Conservation (phyloP, 2,113 vertebrate species). For the Hippoglossus stenolepis region DNA sequence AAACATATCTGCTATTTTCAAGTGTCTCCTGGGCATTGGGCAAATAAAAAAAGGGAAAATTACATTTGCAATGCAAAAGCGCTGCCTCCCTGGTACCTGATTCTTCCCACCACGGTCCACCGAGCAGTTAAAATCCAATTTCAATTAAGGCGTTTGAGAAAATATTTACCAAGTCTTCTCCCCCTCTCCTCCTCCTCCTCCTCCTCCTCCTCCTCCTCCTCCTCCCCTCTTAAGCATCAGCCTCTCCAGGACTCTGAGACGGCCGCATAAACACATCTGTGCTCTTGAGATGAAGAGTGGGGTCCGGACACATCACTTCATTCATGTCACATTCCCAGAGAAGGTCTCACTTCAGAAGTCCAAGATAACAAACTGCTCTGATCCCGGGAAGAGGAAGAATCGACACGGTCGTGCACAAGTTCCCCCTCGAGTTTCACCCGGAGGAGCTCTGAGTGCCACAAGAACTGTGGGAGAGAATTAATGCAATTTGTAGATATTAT, state of each 20-base stretch:
- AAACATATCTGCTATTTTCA: slow-evolving; percentile 67
- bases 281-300: slow-evolving; percentile 49
- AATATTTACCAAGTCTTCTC: slow-evolving; percentile 68
- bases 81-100: slow-evolving; percentile 43
- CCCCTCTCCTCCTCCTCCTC: slow-evolving; percentile 9
- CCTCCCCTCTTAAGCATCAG: slow-evolving; percentile 26
- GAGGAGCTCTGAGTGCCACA: slow-evolving; percentile 17
- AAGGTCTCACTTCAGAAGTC: slow-evolving; percentile 52
- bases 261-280: slow-evolving; percentile 52
- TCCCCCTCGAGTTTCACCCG: not conserved
- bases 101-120: slow-evolving; percentile 54
- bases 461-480: slow-evolving; percentile 15
- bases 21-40: slow-evolving; percentile 58
- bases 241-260: slow-evolving; percentile 47
- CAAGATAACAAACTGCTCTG: slow-evolving; percentile 54
- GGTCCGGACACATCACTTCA: slow-evolving; percentile 44
- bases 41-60: slow-evolving; percentile 54
- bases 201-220: not conserved
- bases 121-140: slow-evolving; percentile 77
- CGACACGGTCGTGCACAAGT: not conserved
- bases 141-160: slow-evolving; percentile 72
- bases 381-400: slow-evolving; percentile 4
- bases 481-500: slow-evolving; percentile 21
- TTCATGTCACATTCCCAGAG: slow-evolving; percentile 46
- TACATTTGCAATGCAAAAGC: slow-evolving; percentile 82